Evolutionary conservation across 2,888 invertebrate genomes (phyloP).

Genomic region (Agelastica alni): DNA sequence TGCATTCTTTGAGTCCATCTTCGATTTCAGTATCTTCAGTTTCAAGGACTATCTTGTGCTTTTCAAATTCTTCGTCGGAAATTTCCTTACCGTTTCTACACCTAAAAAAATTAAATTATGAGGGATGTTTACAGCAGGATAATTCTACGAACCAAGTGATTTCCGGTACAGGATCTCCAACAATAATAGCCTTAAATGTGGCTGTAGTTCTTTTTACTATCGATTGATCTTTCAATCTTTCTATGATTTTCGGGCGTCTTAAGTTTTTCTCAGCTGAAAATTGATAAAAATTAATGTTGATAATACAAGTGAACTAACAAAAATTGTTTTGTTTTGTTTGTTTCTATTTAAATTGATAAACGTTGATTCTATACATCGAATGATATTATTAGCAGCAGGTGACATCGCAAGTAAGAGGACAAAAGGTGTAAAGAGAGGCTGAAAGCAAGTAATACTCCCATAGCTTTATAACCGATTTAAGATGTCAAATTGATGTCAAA

Average conservation of each 20-base stretch:
- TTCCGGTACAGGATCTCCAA: conserved; percentile 89
- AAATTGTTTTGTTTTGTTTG: too few relatives aligned
- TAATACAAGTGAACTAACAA: neutral
- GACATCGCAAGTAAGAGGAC: too few relatives aligned
- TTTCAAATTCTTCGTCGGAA: conserved; percentile 63
- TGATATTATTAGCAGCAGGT: too few relatives aligned
- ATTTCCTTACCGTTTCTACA: conserved; percentile 74
- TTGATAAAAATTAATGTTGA: neutral
- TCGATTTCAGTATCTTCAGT: conserved; percentile 70
- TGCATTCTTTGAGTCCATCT: conserved; percentile 80
- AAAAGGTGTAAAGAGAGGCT: too few relatives aligned
- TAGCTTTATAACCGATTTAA: too few relatives aligned
- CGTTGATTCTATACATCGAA: too few relatives aligned
- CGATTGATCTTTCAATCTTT: conserved; percentile 70
- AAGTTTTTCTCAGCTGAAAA: conserved; percentile 73
- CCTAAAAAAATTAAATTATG: conserved; percentile 57
- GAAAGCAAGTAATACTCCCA: too few relatives aligned
- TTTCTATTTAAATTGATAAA: too few relatives aligned
- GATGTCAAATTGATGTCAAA: too few relatives aligned
- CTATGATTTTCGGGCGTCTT: conserved; percentile 74
- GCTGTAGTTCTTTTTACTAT: conserved; percentile 72
- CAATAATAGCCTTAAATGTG: conserved; percentile 72
- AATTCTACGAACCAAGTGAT: conserved; percentile 71
- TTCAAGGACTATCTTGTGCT: conserved; percentile 62
- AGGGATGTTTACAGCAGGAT: neutral